Base-by-base conservation (phyloP, 2,888 invertebrate species). In the Dyspetes luteomarginatus region DNA sequence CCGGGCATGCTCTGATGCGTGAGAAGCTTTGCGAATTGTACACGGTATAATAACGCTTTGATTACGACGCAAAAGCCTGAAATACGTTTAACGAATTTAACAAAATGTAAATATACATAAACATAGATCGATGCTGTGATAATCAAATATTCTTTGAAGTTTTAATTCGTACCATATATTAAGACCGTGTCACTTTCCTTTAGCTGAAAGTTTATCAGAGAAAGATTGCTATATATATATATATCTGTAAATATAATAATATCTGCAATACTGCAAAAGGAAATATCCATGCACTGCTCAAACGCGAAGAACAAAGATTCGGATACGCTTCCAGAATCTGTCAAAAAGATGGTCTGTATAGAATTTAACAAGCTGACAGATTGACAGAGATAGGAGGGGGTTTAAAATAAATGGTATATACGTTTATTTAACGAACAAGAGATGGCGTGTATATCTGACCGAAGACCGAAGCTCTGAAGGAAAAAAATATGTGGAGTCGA, bases 391-490 rank as follows among this genome's bases (percentile, higher is more conserved):
- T 12, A 45, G 22, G 45, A 45, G 28, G 19, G 17, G 64, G 69
- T 22, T 71, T 67, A 58, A 52, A 75, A 69, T 65, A 75, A 45
- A 28, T 1, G 43, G 30, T 48, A 48, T 48, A 58, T 48, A 48
- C 19, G 4, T 48, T 56, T n/a, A 43, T 41, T 41, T 55, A 24
- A 65, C 36, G 48, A 56, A 62, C 60, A 67, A 65, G 64, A 50
- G 48, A 24, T 9, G 28, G 41, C 28, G 9, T 24, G n/a, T n/a
- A n/a, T n/a, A n/a, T n/a, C n/a, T 64, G 45, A 67, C 41, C 28
- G 60, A 55, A 55, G 36, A 60, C 43, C 36, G 80, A 80, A 76
- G 76, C 75, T 71, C 67, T 80, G n/a, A n/a, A n/a, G n/a, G n/a
- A n/a, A 72, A 62, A 71, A 56, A 41, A 71, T 45, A 67, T 15